A percentile compares a stretch with the other conserved stretches of the same genome.
Evolutionary conservation across 2,888 invertebrate genomes (phyloP).

Genomic region (Galeruca laticollis): DNA sequence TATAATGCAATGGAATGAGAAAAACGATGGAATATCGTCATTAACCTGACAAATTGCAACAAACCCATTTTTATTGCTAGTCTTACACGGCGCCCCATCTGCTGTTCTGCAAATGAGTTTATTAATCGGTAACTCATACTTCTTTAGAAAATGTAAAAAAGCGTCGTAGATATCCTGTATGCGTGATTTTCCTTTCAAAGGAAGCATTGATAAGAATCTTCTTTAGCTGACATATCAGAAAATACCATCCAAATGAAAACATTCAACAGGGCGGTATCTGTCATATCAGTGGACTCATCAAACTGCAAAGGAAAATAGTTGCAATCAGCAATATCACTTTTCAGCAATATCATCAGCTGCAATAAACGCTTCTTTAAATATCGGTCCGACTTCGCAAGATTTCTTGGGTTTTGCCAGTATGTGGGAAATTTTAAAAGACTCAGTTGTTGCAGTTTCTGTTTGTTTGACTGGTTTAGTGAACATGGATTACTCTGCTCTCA

Average conservation of each 20-base stretch:
- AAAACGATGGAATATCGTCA: slow-evolving; percentile 23
- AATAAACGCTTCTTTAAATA: slow-evolving; percentile 24
- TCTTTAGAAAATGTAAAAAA: slow-evolving; percentile 6
- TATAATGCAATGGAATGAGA: slow-evolving; percentile 28
- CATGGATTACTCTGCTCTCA: slow-evolving; percentile 25
- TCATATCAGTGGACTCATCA: slow-evolving; percentile 32
- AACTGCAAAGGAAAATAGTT: slow-evolving; percentile 31
- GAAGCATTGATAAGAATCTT: slow-evolving; percentile 31
- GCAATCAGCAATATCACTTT: slow-evolving; percentile 21
- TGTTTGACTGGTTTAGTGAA: slow-evolving; percentile 18
- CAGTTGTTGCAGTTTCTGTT: slow-evolving; percentile 24
- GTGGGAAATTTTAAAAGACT: slow-evolving; percentile 24
- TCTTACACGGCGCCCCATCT: slow-evolving; percentile 23
- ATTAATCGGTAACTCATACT: slow-evolving; percentile 16
- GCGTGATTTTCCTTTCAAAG: slow-evolving; percentile 23
- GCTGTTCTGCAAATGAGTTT: slow-evolving; percentile 24
- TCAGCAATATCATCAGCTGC: slow-evolving; percentile 20
- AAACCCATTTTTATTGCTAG: slow-evolving; percentile 25
- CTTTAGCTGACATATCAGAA: slow-evolving; percentile 18
- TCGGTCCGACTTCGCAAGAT: slow-evolving; percentile 23
- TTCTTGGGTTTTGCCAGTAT: slow-evolving; percentile 27
- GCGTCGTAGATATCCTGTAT: slow-evolving; percentile 26
- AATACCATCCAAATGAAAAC: slow-evolving; percentile 35
- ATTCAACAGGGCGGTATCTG: slow-evolving; percentile 24
- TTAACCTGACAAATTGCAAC: slow-evolving; percentile 24